Conservation (phyloP, 2,888 invertebrate genomes). For the Melieria picta region DNA sequence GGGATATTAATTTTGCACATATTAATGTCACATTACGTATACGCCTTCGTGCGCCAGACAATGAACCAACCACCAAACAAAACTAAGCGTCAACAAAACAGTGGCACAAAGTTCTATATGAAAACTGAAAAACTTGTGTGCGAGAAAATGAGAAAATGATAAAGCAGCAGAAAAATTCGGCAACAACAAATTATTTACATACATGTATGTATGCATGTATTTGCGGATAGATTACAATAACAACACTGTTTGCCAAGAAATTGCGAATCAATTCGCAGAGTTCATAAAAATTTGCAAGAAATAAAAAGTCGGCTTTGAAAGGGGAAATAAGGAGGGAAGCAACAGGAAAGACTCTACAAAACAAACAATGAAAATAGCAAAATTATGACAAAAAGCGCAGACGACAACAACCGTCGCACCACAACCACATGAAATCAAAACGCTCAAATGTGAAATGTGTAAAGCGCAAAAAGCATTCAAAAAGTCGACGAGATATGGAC, state of each 20-base stretch:
- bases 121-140: neutral
- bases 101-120: neutral
- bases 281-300: no score
- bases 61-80: neutral
- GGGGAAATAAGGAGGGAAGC: no score
- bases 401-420: no score
- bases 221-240: conserved; percentile 9
- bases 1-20: neutral
- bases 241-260: conserved; percentile 8
- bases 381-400: no score
- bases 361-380: no score
- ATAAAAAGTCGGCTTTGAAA: no score
- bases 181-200: neutral
- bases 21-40: conserved; percentile 14
- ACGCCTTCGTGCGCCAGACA: neutral
- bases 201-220: neutral
- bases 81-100: neutral
- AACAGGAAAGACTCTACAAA: no score
- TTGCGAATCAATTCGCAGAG: neutral
- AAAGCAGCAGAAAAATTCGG: neutral
- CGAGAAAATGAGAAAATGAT: neutral
- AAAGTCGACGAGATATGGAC: no score
- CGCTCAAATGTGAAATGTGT: no score
- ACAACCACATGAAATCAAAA: no score
- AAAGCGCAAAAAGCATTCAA: no score